phyloP scores from a whole-genome alignment of 2,888 invertebrate species.

The Micoletzkya japonica region DNA sequence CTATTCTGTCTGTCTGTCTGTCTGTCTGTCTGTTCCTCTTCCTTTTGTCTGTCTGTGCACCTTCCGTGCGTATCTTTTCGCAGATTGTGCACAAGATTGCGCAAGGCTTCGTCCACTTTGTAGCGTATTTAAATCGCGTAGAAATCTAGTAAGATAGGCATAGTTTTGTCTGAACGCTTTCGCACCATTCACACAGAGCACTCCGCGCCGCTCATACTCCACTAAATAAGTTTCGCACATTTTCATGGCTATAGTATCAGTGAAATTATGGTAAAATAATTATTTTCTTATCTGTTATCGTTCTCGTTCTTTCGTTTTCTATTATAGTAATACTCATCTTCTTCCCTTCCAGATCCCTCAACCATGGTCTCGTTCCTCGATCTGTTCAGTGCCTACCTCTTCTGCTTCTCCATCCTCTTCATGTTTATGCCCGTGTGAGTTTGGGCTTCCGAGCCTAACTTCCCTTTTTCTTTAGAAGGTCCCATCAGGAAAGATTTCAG shows the following conservation, averaged over 20 bases:
- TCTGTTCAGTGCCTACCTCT: neutral
- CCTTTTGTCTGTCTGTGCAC: no score
- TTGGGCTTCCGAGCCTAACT: neutral
- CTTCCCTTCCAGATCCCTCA: neutral
- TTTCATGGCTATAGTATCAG: neutral
- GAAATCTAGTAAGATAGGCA: no score
- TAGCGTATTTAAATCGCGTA: no score
- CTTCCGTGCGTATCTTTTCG: no score
- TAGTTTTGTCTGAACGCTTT: no score
- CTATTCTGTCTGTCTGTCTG: no score
- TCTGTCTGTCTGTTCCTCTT: no score
- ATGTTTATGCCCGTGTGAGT: constrained; percentile 23
- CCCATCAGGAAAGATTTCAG: no score
- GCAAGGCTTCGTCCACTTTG: no score
- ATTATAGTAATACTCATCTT: neutral
- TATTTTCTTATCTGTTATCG: neutral
- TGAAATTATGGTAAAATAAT: neutral
- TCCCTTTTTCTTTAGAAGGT: no score
- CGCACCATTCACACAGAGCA: no score
- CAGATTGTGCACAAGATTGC: no score
- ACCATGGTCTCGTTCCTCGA: constrained; percentile 3
- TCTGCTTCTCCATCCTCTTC: constrained; percentile 15
- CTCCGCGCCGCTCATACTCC: neutral
- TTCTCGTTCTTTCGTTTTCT: neutral
- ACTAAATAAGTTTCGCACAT: neutral